Conservation (phyloP, 2,113 vertebrate species). For the Catagonus wagneri region DNA sequence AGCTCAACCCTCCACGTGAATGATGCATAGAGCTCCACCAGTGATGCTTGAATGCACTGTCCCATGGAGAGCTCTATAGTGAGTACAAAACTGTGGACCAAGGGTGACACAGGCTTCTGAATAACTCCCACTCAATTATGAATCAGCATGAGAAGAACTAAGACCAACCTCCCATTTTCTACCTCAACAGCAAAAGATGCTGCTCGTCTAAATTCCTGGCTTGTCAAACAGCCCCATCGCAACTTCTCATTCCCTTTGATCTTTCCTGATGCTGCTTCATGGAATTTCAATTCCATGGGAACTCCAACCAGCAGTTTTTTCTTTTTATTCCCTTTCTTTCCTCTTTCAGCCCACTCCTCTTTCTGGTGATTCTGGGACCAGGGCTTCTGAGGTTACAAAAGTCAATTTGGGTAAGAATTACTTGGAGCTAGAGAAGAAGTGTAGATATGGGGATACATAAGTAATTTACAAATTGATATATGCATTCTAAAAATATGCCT, state of each 20-base stretch:
- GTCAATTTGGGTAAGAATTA: neutral
- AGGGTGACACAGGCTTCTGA: neutral
- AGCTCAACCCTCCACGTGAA: neutral
- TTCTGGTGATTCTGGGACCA: neutral
- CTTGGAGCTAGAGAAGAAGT: neutral
- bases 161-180: neutral
- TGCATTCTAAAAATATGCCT: conserved; percentile 75
- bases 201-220: neutral
- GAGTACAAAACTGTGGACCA: rapidly evolving
- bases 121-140: neutral
- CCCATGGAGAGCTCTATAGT: rapidly evolving
- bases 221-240: rapidly evolving
- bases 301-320: neutral
- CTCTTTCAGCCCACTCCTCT: neutral
- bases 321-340: neutral
- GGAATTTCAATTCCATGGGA: neutral
- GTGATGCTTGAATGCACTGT: neutral
- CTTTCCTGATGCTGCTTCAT: neutral
- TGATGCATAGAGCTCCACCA: no score
- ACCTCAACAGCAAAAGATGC: rapidly evolving
- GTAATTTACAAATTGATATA: conserved; percentile 69
- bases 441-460: conserved; percentile 61
- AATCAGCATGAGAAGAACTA: neutral
- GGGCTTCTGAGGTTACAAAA: neutral
- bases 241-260: neutral